A percentile compares a stretch with the other conserved stretches of the same genome.
Evolutionary conservation across 2,888 invertebrate species (phyloP).

Genomic region (Rhingia campestris): DNA sequence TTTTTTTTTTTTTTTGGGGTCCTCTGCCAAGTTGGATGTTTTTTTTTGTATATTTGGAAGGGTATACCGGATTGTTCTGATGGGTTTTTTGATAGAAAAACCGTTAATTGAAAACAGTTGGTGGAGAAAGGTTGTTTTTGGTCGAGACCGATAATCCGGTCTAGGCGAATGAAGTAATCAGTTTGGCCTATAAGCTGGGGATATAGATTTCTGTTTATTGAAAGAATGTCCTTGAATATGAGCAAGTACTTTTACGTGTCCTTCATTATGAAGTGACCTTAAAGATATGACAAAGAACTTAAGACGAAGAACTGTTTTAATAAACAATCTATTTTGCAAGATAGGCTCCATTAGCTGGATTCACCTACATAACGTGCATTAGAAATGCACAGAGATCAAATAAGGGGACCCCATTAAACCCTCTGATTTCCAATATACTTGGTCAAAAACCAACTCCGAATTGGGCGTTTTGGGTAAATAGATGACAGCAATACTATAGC

Average conservation of each 20-base stretch:
- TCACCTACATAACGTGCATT: too few species aligned
- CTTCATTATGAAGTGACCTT: not conserved
- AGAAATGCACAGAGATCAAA: too few species aligned
- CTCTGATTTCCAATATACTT: too few species aligned
- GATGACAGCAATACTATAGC: too few species aligned
- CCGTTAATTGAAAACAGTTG: constrained; percentile 72
- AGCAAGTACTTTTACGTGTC: not conserved
- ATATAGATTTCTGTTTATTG: not conserved
- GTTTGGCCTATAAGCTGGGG: constrained; percentile 16
- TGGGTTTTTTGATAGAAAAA: constrained; percentile 54
- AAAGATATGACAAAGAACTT: too few species aligned
- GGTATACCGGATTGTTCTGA: constrained; percentile 45
- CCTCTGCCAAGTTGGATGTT: not conserved
- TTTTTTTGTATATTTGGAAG: constrained; percentile 7
- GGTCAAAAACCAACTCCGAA: too few species aligned
- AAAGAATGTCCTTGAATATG: not conserved
- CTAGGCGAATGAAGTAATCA: constrained; percentile 25
- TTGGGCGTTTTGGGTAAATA: too few species aligned
- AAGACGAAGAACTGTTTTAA: too few species aligned
- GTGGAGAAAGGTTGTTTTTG: constrained; percentile 18
- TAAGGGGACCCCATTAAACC: too few species aligned
- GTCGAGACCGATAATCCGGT: constrained; percentile 30
- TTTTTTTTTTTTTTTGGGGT: constrained; percentile 12
- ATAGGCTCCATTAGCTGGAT: too few species aligned
- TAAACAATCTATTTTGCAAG: too few species aligned